Base-by-base conservation (phyloP, 1,140 invertebrate species). In the Ceratosolen solmsi region DNA sequence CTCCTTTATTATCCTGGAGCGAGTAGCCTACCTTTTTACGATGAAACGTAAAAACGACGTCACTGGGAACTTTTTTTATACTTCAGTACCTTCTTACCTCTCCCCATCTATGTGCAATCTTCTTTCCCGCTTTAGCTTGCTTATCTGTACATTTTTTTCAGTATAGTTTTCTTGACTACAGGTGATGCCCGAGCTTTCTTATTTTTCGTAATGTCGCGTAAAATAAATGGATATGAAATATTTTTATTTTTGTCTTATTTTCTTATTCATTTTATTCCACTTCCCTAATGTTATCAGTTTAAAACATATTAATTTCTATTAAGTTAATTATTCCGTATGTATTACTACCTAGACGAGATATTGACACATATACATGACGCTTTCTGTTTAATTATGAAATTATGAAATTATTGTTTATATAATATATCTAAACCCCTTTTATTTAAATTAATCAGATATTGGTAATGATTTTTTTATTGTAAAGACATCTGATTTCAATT, bases 11-110 rank as follows among this genome's bases (percentile, higher is more conserved):
- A 89, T 86, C 85, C 85, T 86, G 83, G 82, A 83, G 82, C 84
- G 20, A 20, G 74, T 27, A 84, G 88, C 85, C 85, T 86, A 84
- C 74, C 84, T 85, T 82, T 82, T 82, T 84, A 85, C 83, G 83
- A 60, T 85, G 83, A 86, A 84, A 86, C 86, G 88, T 84, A 90
- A 88, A 90, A 89, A 88, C 86, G 88, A 88, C 87, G 85, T 84
- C 82, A 86, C 74, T 83, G 85, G 85, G 86, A 76, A 83, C 86
- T 54, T 22, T 54, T 54, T 46, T 46, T 46, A 7, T 46, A 7
- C 41, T 46, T 46, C 85, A 84, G 72, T 81, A 73, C 63, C 27
- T 63, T 25, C 20, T 63, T 63, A 5, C 15, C 27, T 15, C 27
- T 63, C 27, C n/a, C 54, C 4, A 5, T 25, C 27, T 30, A 25